Evolutionary conservation across 2,888 invertebrate genomes (phyloP), one percentile per base, ranked within the genome.

Genomic region (Eupithecia insigniata): DNA sequence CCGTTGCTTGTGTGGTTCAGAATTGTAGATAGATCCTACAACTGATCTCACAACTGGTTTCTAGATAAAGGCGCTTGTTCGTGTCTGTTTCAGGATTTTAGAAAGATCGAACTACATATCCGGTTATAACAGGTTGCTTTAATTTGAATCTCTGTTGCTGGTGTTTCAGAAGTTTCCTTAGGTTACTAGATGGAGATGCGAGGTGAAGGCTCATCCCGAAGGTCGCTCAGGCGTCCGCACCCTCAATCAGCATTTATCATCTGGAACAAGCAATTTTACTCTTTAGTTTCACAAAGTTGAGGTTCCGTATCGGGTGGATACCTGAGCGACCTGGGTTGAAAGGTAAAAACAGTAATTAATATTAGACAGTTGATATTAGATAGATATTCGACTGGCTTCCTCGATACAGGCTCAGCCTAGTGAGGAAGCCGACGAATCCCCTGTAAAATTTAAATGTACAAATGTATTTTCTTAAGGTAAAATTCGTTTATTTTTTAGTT

Each of bases 261-360:
- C 93, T 94, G 93, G 92, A 94, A 94, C 93, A 94, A 94, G 89
- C 84, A 93, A 92, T 90, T 89, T 90, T 86, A 90, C 89, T 90
- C 84, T 90, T 92, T 89, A 91, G 88, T 88, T 87, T 85, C 80
- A 84, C 82, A 86, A 81, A 81, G 81, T 73, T 75, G 72, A 77
- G 79, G 81, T 80, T 85, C 32, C 32, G n/a, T 62, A 85, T 83
- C 83, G 84, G 85, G 76, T 79, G 81, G 86, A 89, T 82, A 88
- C 92, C 92, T 93, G 93, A 94, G 93, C 93, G 93, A 93, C 92
- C 93, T 74, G 71, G 73, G 67, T 76, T 69, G 36, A 73, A 73
- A 60, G 55, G 67, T 55, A 61, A 72, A 71, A 76, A 32, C 10
- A 74, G 71, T 32, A 70, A 71, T 28, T n/a, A 43, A 30, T 32